phyloP scores from a whole-genome alignment of 2,797 vertebrate genomes.

The Eutrigla gurnardus region DNA sequence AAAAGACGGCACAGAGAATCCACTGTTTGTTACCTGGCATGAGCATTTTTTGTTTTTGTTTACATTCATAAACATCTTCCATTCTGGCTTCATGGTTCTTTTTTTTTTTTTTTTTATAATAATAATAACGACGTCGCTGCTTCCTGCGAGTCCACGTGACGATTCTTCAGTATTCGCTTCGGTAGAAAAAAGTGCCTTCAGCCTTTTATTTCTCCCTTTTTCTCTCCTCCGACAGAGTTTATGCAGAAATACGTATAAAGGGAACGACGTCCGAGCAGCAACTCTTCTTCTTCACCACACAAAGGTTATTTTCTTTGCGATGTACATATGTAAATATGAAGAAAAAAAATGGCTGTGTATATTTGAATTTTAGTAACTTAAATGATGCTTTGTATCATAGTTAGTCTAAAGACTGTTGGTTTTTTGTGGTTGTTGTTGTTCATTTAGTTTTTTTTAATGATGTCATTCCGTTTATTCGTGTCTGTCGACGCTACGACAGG shows the following conservation, averaged over 20 bases:
- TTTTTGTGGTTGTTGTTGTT: slow-evolving; percentile 47
- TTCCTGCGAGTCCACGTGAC: slow-evolving; percentile 66
- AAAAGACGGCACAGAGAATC: slow-evolving; percentile 47
- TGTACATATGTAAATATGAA: slow-evolving; percentile 97
- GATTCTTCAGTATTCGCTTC: slow-evolving; percentile 85
- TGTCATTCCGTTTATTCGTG: slow-evolving; percentile 91
- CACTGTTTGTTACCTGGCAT: slow-evolving; percentile 54
- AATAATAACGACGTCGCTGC: slow-evolving; percentile 66
- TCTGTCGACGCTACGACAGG: slow-evolving; percentile 52
- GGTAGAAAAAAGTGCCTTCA: slow-evolving; percentile 93
- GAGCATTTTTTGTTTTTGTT: slow-evolving; percentile 56
- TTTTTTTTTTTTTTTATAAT: slow-evolving; percentile 51
- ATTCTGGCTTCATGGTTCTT: slow-evolving; percentile 32
- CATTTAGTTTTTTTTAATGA: slow-evolving; percentile 70
- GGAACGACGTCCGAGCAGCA: slow-evolving; percentile 69
- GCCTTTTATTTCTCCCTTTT: slow-evolving; percentile 49
- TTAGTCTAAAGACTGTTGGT: slow-evolving; percentile 69
- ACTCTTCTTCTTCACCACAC: slow-evolving; percentile 69
- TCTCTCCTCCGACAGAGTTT: slow-evolving; percentile 52
- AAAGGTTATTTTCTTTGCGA: slow-evolving; percentile 81
- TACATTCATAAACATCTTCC: slow-evolving; percentile 63
- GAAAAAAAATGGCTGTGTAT: slow-evolving; percentile 92
- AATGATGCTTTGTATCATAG: slow-evolving; percentile 86
- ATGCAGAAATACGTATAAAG: slow-evolving; percentile 72
- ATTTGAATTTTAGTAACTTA: slow-evolving; percentile 97